phyloP scores from a whole-genome alignment of 2,888 invertebrate species.

The Phengaris arion region DNA sequence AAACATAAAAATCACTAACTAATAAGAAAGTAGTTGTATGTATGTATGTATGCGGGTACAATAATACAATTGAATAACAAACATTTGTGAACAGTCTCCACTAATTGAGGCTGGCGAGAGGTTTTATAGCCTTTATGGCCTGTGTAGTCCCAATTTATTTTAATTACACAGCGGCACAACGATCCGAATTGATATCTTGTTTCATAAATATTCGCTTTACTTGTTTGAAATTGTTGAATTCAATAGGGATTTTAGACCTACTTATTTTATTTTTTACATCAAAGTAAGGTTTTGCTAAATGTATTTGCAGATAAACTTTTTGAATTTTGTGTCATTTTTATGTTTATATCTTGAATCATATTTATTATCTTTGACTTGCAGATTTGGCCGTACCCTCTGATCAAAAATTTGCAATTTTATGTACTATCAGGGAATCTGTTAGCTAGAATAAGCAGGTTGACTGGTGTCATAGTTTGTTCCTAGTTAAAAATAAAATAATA shows the following conservation, averaged over 20 bases:
- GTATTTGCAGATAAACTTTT: neutral
- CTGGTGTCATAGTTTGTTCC: too few species aligned
- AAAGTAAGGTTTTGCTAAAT: too few species aligned
- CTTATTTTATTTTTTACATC: too few species aligned
- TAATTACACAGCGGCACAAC: conserved; percentile 33
- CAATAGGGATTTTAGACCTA: neutral
- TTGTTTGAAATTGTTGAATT: neutral
- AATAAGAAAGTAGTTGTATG: too few species aligned
- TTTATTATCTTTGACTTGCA: too few species aligned
- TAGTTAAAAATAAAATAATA: too few species aligned
- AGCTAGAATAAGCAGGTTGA: too few species aligned
- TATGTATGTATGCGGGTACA: neutral
- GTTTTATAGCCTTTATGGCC: conserved; percentile 33
- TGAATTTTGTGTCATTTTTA: neutral
- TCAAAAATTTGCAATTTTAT: too few species aligned
- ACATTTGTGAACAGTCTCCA: conserved; percentile 14
- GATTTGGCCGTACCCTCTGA: too few species aligned
- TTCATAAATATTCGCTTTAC: conserved; percentile 9
- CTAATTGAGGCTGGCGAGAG: conserved; percentile 36
- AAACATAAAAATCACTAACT: too few species aligned
- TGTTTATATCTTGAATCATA: too few species aligned
- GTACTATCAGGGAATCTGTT: too few species aligned
- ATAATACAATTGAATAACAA: neutral
- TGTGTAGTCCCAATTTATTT: conserved; percentile 35
- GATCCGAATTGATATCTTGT: conserved; percentile 25